Evolutionary conservation across 2,888 invertebrate genomes (phyloP).

Genomic region (Drosophila seclusa): DNA sequence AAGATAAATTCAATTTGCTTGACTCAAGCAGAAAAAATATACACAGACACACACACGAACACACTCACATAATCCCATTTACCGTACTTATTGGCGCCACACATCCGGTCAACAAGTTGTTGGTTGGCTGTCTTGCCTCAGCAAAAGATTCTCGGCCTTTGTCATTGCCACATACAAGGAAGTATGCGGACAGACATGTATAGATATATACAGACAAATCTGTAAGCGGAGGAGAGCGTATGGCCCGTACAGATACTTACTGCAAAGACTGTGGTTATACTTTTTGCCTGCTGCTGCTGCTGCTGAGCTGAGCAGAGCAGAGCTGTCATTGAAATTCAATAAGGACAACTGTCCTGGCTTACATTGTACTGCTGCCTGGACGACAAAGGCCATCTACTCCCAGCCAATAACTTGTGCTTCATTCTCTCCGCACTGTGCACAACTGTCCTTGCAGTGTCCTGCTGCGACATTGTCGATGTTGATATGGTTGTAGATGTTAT

Average conservation of each 20-base stretch:
- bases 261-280: conserved; percentile 40
- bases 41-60: neutral
- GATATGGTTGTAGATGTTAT: conserved; percentile 11
- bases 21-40: conserved; percentile 16
- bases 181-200: neutral
- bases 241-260: conserved; percentile 27
- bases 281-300: conserved; percentile 20
- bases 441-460: conserved; percentile 36
- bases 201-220: conserved; percentile 5
- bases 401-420: conserved; percentile 69
- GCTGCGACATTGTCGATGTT: conserved; percentile 7
- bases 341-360: conserved; percentile 65
- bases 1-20: conserved; percentile 61
- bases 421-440: conserved; percentile 42
- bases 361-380: conserved; percentile 51
- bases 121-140: conserved; percentile 29
- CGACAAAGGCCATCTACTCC: conserved; percentile 58
- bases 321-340: conserved; percentile 76
- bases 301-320: conserved; percentile 26
- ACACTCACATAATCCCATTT: conserved; percentile 73
- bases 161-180: conserved; percentile 53
- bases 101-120: conserved; percentile 78
- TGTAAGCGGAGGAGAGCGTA: conserved; percentile 44
- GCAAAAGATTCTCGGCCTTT: conserved; percentile 44
- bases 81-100: conserved; percentile 73